These are phyloP conservation scores for Dicaeum eximium DNA, from an alignment of 2,113 vertebrate species.

Conservation along the genomic window DNA sequence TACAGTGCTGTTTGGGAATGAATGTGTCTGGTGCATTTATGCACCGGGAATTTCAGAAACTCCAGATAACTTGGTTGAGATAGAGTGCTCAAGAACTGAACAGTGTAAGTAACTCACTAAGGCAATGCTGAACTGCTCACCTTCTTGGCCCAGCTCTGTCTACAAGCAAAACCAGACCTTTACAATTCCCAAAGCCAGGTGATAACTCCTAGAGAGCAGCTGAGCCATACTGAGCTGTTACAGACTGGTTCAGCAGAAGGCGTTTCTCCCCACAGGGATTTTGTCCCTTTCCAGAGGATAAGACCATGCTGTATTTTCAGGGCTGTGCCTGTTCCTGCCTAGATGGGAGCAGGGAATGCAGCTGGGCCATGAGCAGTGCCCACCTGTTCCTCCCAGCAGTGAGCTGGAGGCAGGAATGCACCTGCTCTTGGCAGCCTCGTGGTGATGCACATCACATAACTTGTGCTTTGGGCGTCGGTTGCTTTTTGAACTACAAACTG, in stretches of 20 bases:
- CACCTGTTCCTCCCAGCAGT: neutral
- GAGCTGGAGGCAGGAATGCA: neutral
- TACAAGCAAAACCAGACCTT: neutral
- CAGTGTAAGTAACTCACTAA: neutral
- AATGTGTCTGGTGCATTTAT: neutral
- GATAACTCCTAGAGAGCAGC: neutral
- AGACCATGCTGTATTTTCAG: neutral
- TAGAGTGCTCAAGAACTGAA: neutral
- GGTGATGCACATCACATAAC: neutral
- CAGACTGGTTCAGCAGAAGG: neutral
- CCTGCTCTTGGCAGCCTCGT: neutral
- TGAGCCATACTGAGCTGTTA: neutral
- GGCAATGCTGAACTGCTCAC: neutral
- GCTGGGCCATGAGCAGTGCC: neutral
- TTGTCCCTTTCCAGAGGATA: neutral
- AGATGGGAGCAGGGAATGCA: neutral
- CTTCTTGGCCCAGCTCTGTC: neutral
- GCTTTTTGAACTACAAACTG: neutral
- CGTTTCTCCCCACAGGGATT: neutral
- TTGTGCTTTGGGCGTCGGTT: neutral
- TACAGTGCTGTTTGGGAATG: fast-evolving
- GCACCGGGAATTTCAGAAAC: neutral
- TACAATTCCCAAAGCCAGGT: neutral
- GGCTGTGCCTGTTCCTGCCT: neutral
- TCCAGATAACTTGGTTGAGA: neutral